Percentiles rank a stretch among this genome's conserved stretches.
phyloP scores from a whole-genome alignment of 2,888 invertebrate genomes.

The Cantharis rustica region DNA sequence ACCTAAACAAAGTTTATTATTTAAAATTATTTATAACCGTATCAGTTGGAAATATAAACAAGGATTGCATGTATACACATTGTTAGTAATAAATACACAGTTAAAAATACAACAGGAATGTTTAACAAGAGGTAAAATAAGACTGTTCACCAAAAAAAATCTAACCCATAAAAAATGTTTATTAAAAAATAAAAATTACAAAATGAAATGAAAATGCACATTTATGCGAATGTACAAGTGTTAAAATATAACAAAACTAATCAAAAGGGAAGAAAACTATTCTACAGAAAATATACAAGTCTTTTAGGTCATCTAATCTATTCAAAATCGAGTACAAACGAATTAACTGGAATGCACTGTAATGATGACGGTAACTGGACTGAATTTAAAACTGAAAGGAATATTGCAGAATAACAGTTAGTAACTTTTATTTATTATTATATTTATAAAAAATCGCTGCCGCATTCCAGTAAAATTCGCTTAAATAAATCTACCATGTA shows the following conservation, averaged over 20 bases:
- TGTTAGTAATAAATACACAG: constrained; percentile 4
- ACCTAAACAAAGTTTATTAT: background rate
- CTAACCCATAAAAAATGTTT: constrained; percentile 14
- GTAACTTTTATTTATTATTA: too few species aligned
- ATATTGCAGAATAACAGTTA: background rate
- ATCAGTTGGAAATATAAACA: background rate
- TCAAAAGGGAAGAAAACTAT: background rate
- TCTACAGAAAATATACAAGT: background rate
- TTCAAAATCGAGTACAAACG: background rate
- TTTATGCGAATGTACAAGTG: background rate
- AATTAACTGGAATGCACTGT: background rate
- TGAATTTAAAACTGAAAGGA: background rate
- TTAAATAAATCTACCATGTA: background rate
- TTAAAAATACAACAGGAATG: background rate
- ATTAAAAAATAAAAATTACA: constrained; percentile 20
- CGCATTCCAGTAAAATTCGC: background rate
- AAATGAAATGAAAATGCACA: constrained; percentile 2
- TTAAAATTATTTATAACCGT: background rate
- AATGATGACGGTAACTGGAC: background rate
- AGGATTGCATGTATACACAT: background rate
- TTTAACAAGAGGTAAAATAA: background rate
- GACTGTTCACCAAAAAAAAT: constrained; percentile 17
- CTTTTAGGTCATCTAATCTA: background rate
- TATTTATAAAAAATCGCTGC: background rate
- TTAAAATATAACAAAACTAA: background rate